Evolutionary conservation across 2,113 vertebrate species (phyloP).

Genomic region (Tyto alba): DNA sequence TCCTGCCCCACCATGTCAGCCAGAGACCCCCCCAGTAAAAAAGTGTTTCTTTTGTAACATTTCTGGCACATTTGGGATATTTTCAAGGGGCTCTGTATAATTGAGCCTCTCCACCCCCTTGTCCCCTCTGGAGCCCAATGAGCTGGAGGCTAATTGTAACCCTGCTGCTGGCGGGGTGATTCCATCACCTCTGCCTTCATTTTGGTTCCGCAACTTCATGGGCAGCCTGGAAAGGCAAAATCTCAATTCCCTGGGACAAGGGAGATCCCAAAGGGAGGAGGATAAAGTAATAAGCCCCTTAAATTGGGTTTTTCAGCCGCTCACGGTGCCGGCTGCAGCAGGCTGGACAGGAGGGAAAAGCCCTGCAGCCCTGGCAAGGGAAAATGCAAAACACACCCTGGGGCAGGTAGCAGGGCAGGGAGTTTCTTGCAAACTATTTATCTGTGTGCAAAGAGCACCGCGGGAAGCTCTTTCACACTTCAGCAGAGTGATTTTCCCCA

Average conservation of each 20-base stretch:
- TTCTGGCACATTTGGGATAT: rapidly evolving
- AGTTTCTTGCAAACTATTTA: background rate
- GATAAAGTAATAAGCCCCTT: background rate
- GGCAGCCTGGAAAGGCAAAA: background rate
- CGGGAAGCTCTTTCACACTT: background rate
- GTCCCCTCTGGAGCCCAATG: background rate
- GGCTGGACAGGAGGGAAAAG: background rate
- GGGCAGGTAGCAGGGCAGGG: background rate
- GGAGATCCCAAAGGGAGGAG: rapidly evolving
- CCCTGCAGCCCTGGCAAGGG: background rate
- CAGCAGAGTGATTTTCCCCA: rapidly evolving
- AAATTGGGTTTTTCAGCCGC: rapidly evolving
- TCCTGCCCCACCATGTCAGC: rapidly evolving
- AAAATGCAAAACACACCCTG: background rate
- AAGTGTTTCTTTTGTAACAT: background rate
- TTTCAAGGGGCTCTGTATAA: background rate
- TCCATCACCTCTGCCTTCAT: background rate
- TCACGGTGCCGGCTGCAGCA: background rate
- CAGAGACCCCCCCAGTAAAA: rapidly evolving
- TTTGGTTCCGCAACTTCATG: background rate
- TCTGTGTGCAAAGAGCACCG: rapidly evolving
- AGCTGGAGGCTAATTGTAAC: background rate
- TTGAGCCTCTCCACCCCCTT: background rate
- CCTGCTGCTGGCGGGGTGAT: rapidly evolving
- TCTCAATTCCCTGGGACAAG: rapidly evolving